These are phyloP conservation scores for Arenicola marina DNA, from an alignment of 2,888 invertebrate species.

Conservation along the genomic window DNA sequence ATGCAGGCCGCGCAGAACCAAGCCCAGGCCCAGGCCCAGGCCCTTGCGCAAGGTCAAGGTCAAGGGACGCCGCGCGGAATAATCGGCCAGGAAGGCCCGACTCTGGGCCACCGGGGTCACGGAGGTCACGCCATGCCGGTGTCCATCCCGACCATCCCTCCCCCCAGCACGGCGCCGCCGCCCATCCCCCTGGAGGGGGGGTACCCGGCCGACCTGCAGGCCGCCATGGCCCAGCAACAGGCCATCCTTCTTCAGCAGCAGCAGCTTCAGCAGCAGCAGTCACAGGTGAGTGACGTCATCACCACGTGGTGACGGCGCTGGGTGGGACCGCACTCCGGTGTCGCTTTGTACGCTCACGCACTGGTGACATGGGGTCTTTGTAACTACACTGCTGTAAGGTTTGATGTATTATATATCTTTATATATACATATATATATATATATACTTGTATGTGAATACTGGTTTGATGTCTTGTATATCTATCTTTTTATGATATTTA, in stretches of 20 bases:
- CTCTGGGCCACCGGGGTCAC: not conserved
- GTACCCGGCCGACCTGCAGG: no score
- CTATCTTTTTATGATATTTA: no score
- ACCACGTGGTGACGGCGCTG: no score
- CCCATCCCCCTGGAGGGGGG: not conserved
- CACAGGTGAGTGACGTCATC: not conserved
- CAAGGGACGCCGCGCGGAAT: no score
- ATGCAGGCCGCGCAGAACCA: no score
- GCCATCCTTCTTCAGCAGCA: slow-evolving; percentile 1
- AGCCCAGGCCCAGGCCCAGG: not conserved
- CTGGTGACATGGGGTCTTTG: no score
- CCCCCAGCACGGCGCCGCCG: slow-evolving; percentile 2
- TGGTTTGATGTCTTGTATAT: no score
- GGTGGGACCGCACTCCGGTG: no score
- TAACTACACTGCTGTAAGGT: no score
- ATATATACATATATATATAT: not conserved
- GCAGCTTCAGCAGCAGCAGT: slow-evolving; percentile 13
- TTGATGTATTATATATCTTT: no score
- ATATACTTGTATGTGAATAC: not conserved
- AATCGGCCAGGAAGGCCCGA: not conserved
- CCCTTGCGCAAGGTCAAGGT: not conserved
- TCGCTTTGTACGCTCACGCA: no score
- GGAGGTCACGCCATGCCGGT: not conserved
- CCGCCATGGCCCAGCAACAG: not conserved
- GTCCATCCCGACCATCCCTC: not conserved